A percentile compares a stretch with the other conserved stretches of the same genome.
Conservation (phyloP, 2,797 vertebrate genomes). For the Antrozous pallidus region DNA sequence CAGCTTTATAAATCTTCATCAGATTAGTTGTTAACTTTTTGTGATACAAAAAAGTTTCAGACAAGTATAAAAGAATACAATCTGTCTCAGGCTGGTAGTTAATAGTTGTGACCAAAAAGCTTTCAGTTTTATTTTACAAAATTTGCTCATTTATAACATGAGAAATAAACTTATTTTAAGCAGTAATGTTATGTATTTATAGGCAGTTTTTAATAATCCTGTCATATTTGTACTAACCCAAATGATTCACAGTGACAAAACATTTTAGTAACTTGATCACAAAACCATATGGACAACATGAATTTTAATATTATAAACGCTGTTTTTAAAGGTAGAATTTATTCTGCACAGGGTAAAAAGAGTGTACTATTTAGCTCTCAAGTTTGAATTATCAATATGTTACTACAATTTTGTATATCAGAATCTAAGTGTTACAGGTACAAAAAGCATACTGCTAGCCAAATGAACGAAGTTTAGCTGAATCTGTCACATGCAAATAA, state of each 20-base stretch:
- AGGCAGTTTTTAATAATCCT: slow-evolving; percentile 76
- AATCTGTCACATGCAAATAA: slow-evolving; percentile 76
- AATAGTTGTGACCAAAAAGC: slow-evolving; percentile 63
- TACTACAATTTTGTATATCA: slow-evolving; percentile 76
- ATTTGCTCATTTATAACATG: slow-evolving; percentile 71
- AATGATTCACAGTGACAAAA: slow-evolving; percentile 66
- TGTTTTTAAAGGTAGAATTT: slow-evolving; percentile 71
- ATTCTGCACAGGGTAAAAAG: slow-evolving; percentile 71
- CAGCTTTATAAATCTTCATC: slow-evolving; percentile 71
- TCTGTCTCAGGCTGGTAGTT: slow-evolving; percentile 64
- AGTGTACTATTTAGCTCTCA: slow-evolving; percentile 77
- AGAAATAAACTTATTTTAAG: slow-evolving; percentile 56
- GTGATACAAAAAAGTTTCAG: slow-evolving; percentile 54
- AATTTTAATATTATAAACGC: slow-evolving; percentile 75
- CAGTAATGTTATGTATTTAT: slow-evolving; percentile 66
- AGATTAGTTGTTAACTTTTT: slow-evolving; percentile 68
- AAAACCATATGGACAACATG: slow-evolving; percentile 60
- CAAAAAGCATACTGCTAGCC: slow-evolving; percentile 78
- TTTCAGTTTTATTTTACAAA: slow-evolving; percentile 73
- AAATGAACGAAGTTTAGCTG: slow-evolving; percentile 81
- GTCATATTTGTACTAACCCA: slow-evolving; percentile 73
- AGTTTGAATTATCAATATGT: slow-evolving; percentile 78
- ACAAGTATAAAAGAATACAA: slow-evolving; percentile 69
- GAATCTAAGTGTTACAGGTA: slow-evolving; percentile 80
- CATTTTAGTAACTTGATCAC: slow-evolving; percentile 76